Evolutionary conservation across 1,140 invertebrate species (phyloP).

Genomic region (Cherax destructor): DNA sequence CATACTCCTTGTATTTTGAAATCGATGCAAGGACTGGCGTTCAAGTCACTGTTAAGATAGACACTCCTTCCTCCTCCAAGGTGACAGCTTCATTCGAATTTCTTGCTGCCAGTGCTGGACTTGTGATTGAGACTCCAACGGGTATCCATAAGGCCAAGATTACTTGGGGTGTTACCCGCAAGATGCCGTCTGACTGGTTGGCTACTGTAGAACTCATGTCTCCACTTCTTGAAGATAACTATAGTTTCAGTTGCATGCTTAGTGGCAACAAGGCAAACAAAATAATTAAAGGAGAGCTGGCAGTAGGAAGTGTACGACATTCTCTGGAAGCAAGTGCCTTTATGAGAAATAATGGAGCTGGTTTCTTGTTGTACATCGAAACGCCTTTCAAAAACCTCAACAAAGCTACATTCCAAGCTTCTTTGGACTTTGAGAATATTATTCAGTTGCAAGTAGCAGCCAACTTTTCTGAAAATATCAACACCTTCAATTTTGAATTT

Average conservation of each 20-base stretch:
- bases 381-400: conserved; percentile 52
- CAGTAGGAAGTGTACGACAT: conserved; percentile 30
- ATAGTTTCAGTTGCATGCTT: conserved; percentile 23
- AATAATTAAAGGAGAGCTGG: conserved; percentile 36
- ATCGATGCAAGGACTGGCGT: conserved; percentile 22
- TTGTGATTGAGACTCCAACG: conserved; percentile 19
- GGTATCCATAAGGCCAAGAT: conserved; percentile 25
- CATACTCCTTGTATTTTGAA: conserved; percentile 27
- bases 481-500: conserved; percentile 43
- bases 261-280: conserved; percentile 9
- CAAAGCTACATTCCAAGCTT: conserved; percentile 34
- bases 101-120: background rate
- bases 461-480: conserved; percentile 18
- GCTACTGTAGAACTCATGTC: conserved; percentile 16
- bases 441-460: conserved; percentile 18
- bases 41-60: conserved; percentile 7
- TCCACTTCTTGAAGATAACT: conserved; percentile 31
- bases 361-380: conserved; percentile 26
- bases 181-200: conserved; percentile 24
- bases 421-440: conserved; percentile 28
- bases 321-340: conserved; percentile 32
- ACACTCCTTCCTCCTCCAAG: conserved; percentile 29
- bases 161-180: conserved; percentile 18
- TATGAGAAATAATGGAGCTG: conserved; percentile 2
- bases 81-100: background rate